Evolutionary conservation across 2,888 invertebrate species (phyloP), one percentile per base, ranked within the genome.

Genomic region (Lymantria monacha): DNA sequence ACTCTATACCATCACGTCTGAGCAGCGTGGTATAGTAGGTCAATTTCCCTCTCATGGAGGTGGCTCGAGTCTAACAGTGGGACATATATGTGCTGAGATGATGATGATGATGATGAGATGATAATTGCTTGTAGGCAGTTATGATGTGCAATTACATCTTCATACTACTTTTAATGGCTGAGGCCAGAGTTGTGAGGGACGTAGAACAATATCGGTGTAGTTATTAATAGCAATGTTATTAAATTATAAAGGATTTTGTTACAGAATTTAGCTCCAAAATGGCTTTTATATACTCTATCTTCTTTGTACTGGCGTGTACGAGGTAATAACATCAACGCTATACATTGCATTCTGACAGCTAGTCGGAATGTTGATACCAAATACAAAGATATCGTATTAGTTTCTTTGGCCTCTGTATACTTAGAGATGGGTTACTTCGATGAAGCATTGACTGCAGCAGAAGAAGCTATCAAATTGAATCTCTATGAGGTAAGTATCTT

Each of bases 271-370:
- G 95, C 94, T 0, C 95, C 96, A 0, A 92, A 92, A 57, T 97
- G 96, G 96, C 83, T 96, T 8, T 76, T 95, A 14, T 93, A 94
- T 65, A 94, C 95, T 10, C 75, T 96, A 40, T 95, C 96, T 0
- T 95, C 95, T 0, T 81, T 96, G 13, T 96, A 96, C 79, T 97
- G 96, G 96, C 92, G 96, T 9, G 93, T 95, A 0, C 92, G 94
- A 3, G 94, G 94, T 7, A 95, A 95, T 71, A 92, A 93, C 33
- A 88, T 90, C 44, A 94, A 95, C 71, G 95, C 95, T 0, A 79
- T 95, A 8, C 94, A 94, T 65, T 97, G 96, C 76, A 88, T 95
- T 7, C 91, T 94, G 41, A 82, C 93, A 9, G 94, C 95, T 0
- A 87, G 93, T 30, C 69, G 69, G 3, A 57, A 49, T 0, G 71